These are phyloP conservation scores for Microcebus griseorufus DNA, from an alignment of 2,113 vertebrate genomes.

Conservation along the genomic window DNA sequence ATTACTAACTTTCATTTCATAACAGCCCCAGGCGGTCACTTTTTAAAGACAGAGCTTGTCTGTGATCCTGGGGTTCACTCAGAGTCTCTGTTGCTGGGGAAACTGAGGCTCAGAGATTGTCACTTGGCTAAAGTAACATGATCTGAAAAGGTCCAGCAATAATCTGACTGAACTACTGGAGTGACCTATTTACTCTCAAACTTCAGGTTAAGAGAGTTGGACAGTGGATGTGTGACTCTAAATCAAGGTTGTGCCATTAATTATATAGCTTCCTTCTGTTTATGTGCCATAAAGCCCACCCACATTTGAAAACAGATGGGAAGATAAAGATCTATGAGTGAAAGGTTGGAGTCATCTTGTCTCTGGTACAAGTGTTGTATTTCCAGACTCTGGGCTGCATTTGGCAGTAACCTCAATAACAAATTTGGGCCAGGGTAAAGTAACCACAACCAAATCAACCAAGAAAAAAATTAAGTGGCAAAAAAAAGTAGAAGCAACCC, in stretches of 20 bases:
- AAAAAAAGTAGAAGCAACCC: neutral
- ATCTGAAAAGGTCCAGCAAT: neutral
- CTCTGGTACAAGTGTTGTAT: neutral
- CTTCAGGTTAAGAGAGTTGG: neutral
- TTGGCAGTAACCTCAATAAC: neutral
- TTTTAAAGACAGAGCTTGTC: neutral
- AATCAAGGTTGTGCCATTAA: neutral
- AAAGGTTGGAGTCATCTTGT: neutral
- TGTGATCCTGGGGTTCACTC: neutral
- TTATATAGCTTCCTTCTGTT: neutral
- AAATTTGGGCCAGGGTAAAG: neutral
- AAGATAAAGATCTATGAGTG: neutral
- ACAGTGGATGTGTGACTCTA: neutral
- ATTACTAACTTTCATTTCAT: neutral
- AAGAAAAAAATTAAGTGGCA: neutral
- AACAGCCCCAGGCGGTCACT: neutral
- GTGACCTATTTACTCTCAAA: neutral
- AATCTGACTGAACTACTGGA: neutral
- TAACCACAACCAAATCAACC: neutral
- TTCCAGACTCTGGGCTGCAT: neutral
- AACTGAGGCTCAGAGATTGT: neutral
- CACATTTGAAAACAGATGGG: neutral
- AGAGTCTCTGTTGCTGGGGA: neutral
- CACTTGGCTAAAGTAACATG: neutral
- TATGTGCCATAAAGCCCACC: neutral